Conservation (phyloP, 2,113 vertebrate genomes). For the Nerophis ophidion region DNA sequence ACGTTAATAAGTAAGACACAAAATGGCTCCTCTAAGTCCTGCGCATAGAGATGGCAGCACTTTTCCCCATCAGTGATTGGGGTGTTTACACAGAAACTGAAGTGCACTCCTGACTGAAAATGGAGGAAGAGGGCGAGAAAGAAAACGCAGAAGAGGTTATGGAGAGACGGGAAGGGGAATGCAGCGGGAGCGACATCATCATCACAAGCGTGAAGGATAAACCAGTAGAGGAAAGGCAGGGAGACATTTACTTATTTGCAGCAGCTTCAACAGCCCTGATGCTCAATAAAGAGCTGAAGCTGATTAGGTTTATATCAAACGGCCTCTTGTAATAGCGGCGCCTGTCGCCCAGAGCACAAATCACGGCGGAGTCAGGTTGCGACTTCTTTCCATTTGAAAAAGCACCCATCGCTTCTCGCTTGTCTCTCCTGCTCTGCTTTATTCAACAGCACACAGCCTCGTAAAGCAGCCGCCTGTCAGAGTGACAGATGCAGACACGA, state of each 20-base stretch:
- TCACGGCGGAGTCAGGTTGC: conserved; percentile 50
- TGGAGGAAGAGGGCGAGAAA: conserved; percentile 6
- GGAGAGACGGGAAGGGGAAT: conserved; percentile 3
- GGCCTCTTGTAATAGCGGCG: conserved; percentile 40
- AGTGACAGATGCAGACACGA: conserved; percentile 65
- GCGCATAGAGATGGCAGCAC: conserved; percentile 45
- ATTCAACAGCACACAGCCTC: conserved; percentile 40
- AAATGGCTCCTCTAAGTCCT: conserved; percentile 63
- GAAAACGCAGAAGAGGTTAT: conserved; percentile 16
- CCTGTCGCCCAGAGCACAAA: conserved; percentile 44
- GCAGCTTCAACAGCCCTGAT: conserved; percentile 56
- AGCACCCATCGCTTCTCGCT: conserved; percentile 26
- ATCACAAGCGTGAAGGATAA: conserved; percentile 10
- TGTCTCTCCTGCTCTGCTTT: conserved; percentile 45
- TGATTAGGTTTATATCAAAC: conserved; percentile 65
- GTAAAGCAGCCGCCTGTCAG: conserved; percentile 49
- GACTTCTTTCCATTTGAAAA: conserved; percentile 41
- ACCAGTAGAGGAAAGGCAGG: conserved; percentile 24
- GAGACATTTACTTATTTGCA: conserved; percentile 55
- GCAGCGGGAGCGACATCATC: conserved; percentile 13
- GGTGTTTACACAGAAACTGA: conserved; percentile 64
- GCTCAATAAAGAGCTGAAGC: conserved; percentile 60
- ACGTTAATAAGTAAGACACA: conserved; percentile 61
- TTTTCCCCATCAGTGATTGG: conserved; percentile 57
- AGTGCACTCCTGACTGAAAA: conserved; percentile 42